Base-by-base conservation (phyloP, 1,140 invertebrate genomes). In the Pissodes strobi region DNA sequence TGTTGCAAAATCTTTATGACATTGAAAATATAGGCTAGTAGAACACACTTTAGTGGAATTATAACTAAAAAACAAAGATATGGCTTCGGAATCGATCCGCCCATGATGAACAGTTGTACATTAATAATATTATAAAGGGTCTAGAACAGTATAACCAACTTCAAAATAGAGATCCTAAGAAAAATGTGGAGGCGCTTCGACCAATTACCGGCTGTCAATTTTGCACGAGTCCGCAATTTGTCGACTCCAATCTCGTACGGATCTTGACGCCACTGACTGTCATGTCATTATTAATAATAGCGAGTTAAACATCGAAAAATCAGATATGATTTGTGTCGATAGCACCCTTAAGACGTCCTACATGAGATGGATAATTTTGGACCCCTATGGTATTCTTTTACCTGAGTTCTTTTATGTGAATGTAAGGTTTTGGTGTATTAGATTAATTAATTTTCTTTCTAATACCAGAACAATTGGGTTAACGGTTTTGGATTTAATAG, bases 251-350 rank as follows among this genome's bases (percentile, higher is more conserved):
- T 38, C 46, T 37, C 10, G 10, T 17, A 49, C 22, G 30, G 22
- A 38, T 49, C 46, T 60, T 38, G 43, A 48, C 43, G 43, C 30
- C 43, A 48, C 27, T 21, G 15, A 23, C 15, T 38, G 46, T 49
- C 57, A 49, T 38, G 46, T 49, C 17, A 48, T 18, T 21, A 59
- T 60, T 60, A 49, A 43, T 49, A 60, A 60, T 38, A 46, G 12
- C 18, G 23, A 23, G 27, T 46, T 59, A 59, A 59, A 59, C 37
- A 56, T 56, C 37, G 53, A 25, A 56, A 53, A 56, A 41, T 53
- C 51, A 53, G 51, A 37, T 53, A 53, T 53, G 51, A 53, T 53
- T 53, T 53, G 51, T 53, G 51, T 53, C 51, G 51, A 53, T 53
- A 34, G 51, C 51, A 21, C 51, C 9, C 17, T 45, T 19, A 19